Evolutionary conservation across 1,140 invertebrate genomes (phyloP).

Genomic region (Phthorimaea operculella): DNA sequence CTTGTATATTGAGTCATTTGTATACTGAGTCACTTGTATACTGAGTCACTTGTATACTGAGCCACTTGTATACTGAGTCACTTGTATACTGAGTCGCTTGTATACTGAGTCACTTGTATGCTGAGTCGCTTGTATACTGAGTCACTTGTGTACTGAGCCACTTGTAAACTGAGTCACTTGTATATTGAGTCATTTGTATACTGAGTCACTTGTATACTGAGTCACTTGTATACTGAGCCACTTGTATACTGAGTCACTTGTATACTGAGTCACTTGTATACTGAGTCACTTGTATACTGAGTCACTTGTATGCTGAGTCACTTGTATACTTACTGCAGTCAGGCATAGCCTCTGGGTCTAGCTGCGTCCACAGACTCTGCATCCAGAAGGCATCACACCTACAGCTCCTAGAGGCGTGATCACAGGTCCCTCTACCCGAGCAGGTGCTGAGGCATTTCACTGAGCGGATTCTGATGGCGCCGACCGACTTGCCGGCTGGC

Average conservation of each 20-base stretch:
- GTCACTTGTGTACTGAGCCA: constrained; percentile 91
- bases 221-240: constrained; percentile 92
- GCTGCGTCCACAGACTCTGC: constrained; percentile 72
- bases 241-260: constrained; percentile 81
- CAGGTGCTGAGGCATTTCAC: constrained; percentile 92
- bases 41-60: constrained; percentile 92
- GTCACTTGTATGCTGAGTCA: constrained; percentile 90
- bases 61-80: constrained; percentile 92
- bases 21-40: constrained; percentile 89
- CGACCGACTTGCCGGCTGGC: constrained; percentile 66
- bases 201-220: constrained; percentile 92
- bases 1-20: too few relatives aligned
- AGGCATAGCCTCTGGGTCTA: constrained; percentile 63
- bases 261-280: constrained; percentile 89
- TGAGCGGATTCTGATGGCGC: constrained; percentile 77
- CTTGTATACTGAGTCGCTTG: constrained; percentile 81
- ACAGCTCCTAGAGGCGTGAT: constrained; percentile 84
- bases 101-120: constrained; percentile 87
- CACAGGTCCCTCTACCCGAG: constrained; percentile 91
- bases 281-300: constrained; percentile 92
- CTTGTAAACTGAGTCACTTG: too few relatives aligned
- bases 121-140: constrained; percentile 92
- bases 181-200: too few relatives aligned
- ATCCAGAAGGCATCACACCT: constrained; percentile 97
- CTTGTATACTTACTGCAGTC: constrained; percentile 62